Base-by-base conservation (phyloP, 92 coral and sea anemone genomes). In the Zoanthus gigantus region DNA sequence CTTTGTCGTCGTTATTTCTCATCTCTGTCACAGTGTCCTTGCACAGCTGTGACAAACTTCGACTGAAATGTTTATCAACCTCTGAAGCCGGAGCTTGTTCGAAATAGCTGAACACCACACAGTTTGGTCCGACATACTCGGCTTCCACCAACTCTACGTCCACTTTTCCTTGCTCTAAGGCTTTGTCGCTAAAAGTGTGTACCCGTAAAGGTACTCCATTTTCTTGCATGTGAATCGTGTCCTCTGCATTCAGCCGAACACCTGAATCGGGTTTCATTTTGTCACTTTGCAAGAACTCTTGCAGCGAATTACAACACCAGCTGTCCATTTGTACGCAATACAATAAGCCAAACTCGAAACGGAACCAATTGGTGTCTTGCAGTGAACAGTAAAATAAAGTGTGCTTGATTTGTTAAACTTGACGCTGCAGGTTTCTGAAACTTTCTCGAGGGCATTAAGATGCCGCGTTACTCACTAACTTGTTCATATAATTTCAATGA, bases 121-220 rank as follows among this genome's bases (percentile, higher is more conserved):
- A 81, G 23, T 66, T 65, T 45, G 85, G 75, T 11, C 75, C 58
- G 15, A 81, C 53, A 50, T 81, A 81, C 11, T 81, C 85, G 7
- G 85, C 85, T 67, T 81, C 85, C 0, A 81, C 85, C 7, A 81
- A 66, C 15, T 81, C 85, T 13, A 81, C 85, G 16, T 81, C 63
- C 0, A 81, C 85, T 66, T 37, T 65, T 81, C 85, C 85, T 65
- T 81, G 75, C 29, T 66, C 85, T 74, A 81, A 67, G 45, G 12
- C 53, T 29, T 66, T 81, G 13, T 81, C 85, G 15, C 76, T 47
- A 17, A 67, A 28, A 47, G 5, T 47, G 57, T 47, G 46, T 31
- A 60, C 15, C 17, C 73, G 15, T 16, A 29, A 71, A 7, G 85
- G 11, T 3, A 46, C 47, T 14, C 75, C 65, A 16, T 16, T 67